Conservation (phyloP, 2,888 invertebrate species). For the Pterobdella sp. region DNA sequence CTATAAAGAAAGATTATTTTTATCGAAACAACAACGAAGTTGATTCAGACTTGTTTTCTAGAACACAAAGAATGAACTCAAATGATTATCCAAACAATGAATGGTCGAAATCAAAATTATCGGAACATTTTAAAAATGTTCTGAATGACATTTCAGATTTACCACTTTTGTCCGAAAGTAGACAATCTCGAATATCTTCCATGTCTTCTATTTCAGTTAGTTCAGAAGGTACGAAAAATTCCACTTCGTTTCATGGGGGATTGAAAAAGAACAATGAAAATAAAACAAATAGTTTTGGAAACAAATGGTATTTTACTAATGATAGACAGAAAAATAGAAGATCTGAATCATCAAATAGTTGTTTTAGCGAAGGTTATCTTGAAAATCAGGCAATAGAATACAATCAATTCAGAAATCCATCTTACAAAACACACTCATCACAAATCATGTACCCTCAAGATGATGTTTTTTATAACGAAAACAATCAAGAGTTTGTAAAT, state of each 20-base stretch:
- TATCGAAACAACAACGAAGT: not conserved
- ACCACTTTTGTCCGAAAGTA: slow-evolving; percentile 21
- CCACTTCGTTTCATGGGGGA: not conserved
- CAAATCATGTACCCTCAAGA: slow-evolving; percentile 20
- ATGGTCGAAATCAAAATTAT: slow-evolving; percentile 19
- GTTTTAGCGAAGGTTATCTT: slow-evolving; percentile 22
- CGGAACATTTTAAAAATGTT: slow-evolving; percentile 21
- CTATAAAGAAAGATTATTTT: slow-evolving; percentile 1
- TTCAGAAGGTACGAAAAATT: not conserved
- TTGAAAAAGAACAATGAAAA: not conserved
- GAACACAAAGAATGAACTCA: not conserved
- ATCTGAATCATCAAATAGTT: slow-evolving; percentile 26
- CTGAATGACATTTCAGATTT: slow-evolving; percentile 26
- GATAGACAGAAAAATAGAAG: slow-evolving; percentile 3
- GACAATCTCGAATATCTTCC: slow-evolving; percentile 23
- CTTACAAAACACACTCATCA: slow-evolving; percentile 16
- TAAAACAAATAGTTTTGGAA: not conserved
- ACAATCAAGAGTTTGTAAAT: not conserved
- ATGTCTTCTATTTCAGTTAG: slow-evolving; percentile 21
- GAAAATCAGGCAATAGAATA: not conserved
- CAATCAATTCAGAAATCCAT: not conserved
- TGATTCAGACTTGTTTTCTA: not conserved
- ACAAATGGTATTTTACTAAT: slow-evolving; percentile 12
- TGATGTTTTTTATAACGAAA: slow-evolving; percentile 7
- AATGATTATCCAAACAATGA: slow-evolving; percentile 2